Evolutionary conservation across 2,888 invertebrate species (phyloP), one percentile per base, ranked within the genome.

Genomic region (Stenichneumon culpator): DNA sequence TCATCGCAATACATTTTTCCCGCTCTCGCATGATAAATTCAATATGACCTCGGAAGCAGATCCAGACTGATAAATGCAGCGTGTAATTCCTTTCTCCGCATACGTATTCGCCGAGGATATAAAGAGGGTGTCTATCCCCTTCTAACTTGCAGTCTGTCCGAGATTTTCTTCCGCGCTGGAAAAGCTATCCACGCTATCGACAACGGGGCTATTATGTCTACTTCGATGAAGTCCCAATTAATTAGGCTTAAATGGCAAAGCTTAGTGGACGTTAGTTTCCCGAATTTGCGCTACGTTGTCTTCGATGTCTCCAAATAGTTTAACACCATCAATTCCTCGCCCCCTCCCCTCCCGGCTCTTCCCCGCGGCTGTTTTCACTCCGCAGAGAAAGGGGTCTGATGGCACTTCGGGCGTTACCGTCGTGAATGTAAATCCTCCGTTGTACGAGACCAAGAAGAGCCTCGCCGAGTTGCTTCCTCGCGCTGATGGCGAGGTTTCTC

Each of bases 1-100:
- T 85, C 86, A 83, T 80, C 74, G 84, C 79, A 79, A 86, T 86
- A 86, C 81, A 86, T 86, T 85, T 47, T 83, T 75, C 73, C 81
- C 50, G 68, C 83, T 73, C 72, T 82, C 73, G 70, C 74, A 84
- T 84, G 79, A 86, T 84, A 85, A 85, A 87, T 85, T 85, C 86
- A 83, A 86, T 83, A 78, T 81, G 80, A 68, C 81, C 77, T 81
- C 84, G 78, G 83, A 84, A 82, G 80, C 83, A 79, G 85, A 85
- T 75, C 85, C 84, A 85, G 77, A 87, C 81, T 85, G 83, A 86
- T 84, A 86, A 79, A 87, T 87, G 83, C 78, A 82, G 78, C 84
- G 80, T 78, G 84, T 82, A 82, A 86, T 84, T 79, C 70, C 70
- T 57, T 78, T 79, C 25, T 70, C 68, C 82, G 73, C 73, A 65